These are phyloP conservation scores for Diplazon laetatorius DNA, from an alignment of 2,888 invertebrate genomes.

Conservation along the genomic window DNA sequence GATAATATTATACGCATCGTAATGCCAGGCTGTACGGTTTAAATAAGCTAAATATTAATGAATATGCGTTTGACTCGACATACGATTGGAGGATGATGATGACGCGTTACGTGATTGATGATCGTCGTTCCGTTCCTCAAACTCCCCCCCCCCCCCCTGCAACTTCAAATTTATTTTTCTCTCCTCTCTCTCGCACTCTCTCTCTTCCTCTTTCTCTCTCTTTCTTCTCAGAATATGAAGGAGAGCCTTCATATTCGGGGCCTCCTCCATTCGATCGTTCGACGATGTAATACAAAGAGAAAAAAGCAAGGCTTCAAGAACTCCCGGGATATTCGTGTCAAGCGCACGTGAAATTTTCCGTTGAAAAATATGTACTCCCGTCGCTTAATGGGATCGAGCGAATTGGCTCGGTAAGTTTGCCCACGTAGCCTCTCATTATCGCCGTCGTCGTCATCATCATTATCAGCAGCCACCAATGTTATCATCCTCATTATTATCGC, in stretches of 20 bases:
- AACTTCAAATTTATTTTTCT: not conserved
- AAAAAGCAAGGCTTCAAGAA: not conserved
- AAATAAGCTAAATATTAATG: slow-evolving; percentile 29
- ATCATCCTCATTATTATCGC: slow-evolving; percentile 74
- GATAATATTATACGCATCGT: not conserved
- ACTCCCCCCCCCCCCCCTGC: no score
- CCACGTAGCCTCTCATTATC: slow-evolving; percentile 73
- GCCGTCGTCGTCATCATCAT: slow-evolving; percentile 53
- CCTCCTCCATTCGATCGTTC: not conserved
- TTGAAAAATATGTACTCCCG: slow-evolving; percentile 13
- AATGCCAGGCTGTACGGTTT: not conserved
- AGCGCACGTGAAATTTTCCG: slow-evolving; percentile 21
- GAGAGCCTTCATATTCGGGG: no score
- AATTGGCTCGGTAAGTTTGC: slow-evolving; percentile 64
- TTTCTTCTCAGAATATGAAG: no score
- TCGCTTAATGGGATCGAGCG: slow-evolving; percentile 46
- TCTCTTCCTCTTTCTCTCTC: not conserved
- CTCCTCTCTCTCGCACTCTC: not conserved
- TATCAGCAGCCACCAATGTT: slow-evolving; percentile 65
- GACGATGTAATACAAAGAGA: not conserved
- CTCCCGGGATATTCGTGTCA: slow-evolving; percentile 1
- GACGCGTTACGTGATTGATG: slow-evolving; percentile 26
- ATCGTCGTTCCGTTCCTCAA: slow-evolving; percentile 5
- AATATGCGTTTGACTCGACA: slow-evolving; percentile 1
- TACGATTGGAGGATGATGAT: slow-evolving; percentile 15